Evolutionary conservation across 2,113 vertebrate species (phyloP).

Genomic region (Cryptomyrus ogoouensis): DNA sequence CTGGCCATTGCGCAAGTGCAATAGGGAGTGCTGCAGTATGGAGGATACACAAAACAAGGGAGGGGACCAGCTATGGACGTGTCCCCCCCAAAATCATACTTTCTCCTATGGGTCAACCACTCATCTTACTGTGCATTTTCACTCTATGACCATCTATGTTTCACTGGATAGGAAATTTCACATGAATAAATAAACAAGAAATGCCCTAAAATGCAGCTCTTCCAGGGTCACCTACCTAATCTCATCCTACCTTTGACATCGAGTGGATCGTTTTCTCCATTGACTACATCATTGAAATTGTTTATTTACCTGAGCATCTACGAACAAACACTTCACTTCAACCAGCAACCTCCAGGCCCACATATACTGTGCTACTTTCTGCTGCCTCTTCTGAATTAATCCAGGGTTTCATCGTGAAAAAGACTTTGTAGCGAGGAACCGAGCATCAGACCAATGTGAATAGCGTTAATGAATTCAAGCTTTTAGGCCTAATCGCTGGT

Average conservation of each 20-base stretch:
- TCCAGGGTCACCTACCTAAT: neutral
- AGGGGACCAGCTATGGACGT: neutral
- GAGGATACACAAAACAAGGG: neutral
- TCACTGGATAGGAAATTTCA: neutral
- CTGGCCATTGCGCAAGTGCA: neutral
- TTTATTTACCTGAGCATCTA: neutral
- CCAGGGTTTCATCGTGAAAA: neutral
- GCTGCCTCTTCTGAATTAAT: neutral
- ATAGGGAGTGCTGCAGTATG: neutral
- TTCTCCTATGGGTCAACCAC: neutral
- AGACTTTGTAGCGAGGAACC: neutral
- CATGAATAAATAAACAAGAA: neutral
- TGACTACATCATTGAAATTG: neutral
- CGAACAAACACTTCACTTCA: neutral
- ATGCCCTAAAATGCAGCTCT: neutral
- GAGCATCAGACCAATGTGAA: neutral
- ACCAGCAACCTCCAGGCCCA: neutral
- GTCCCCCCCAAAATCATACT: neutral
- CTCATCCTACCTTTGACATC: neutral
- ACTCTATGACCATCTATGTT: neutral
- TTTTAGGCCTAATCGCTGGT: neutral
- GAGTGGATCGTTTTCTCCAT: neutral
- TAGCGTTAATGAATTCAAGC: neutral
- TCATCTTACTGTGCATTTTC: neutral
- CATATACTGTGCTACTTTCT: neutral